Percentiles rank a stretch among this genome's conserved stretches.
phyloP scores from a whole-genome alignment of 35 echinoderm and acorn worm species.

The Diadema setosum region DNA sequence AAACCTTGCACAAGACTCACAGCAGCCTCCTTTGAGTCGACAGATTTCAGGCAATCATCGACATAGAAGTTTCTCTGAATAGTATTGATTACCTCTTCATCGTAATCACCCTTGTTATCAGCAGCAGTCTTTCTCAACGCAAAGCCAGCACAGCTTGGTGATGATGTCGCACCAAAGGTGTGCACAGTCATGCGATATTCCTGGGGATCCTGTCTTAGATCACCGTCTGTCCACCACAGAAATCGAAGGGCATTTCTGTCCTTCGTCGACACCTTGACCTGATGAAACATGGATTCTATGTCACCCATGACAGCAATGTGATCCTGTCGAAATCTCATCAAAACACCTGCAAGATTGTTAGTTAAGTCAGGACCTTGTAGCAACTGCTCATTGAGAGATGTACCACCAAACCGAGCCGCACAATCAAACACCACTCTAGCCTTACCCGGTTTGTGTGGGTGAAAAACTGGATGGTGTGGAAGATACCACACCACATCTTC shows the following conservation, averaged over 20 bases:
- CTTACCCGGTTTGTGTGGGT: slow-evolving; percentile 36
- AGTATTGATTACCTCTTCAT: background rate
- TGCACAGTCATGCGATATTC: slow-evolving; percentile 49
- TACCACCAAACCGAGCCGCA: background rate
- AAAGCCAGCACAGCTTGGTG: slow-evolving; percentile 35
- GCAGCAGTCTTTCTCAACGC: slow-evolving; percentile 38
- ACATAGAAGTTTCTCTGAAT: slow-evolving; percentile 63
- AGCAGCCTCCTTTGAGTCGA: background rate
- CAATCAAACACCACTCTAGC: slow-evolving; percentile 66
- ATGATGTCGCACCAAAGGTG: slow-evolving; percentile 57
- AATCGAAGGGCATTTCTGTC: slow-evolving; percentile 27
- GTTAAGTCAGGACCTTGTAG: slow-evolving; percentile 29
- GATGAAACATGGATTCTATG: slow-evolving; percentile 28
- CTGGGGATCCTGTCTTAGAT: slow-evolving; percentile 11
- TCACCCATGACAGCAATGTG: slow-evolving; percentile 10
- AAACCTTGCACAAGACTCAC: background rate
- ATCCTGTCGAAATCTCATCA: slow-evolving; percentile 29
- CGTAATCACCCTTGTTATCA: background rate
- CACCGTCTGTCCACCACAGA: slow-evolving; percentile 39
- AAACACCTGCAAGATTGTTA: slow-evolving; percentile 33
- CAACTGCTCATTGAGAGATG: slow-evolving; percentile 44
- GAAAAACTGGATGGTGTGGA: slow-evolving; percentile 38
- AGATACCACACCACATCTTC: slow-evolving; percentile 53
- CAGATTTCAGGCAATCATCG: slow-evolving; percentile 64
- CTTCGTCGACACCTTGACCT: slow-evolving; percentile 4